These are phyloP conservation scores for Hirtodrosophila histrioides DNA, from an alignment of 2,888 invertebrate species.

Conservation along the genomic window DNA sequence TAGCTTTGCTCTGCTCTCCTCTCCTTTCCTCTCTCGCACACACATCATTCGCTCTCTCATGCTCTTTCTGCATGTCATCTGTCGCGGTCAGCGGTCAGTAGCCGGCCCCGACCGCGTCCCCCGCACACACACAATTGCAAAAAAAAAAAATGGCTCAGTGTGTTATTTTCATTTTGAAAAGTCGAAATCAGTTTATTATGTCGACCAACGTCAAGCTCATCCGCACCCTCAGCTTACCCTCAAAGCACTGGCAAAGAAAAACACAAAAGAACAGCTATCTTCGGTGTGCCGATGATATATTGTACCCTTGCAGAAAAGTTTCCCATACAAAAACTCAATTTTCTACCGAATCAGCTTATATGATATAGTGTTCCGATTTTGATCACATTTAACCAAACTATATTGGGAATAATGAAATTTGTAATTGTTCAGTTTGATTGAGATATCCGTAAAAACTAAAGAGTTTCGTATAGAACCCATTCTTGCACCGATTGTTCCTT, in stretches of 20 bases:
- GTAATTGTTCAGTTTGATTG: no score
- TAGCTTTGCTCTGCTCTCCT: constrained; percentile 17
- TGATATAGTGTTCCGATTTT: no score
- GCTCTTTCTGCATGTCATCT: constrained; percentile 74
- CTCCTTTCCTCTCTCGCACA: constrained; percentile 29
- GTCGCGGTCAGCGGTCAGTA: constrained; percentile 71
- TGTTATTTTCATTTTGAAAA: constrained; percentile 34
- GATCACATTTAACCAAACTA: no score
- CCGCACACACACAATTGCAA: constrained; percentile 16
- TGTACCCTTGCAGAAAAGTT: no score
- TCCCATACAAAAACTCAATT: no score
- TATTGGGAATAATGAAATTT: no score
- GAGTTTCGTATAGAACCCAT: no score
- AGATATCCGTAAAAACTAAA: no score
- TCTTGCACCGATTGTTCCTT: no score
- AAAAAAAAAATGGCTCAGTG: constrained; percentile 24
- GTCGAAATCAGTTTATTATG: constrained; percentile 34
- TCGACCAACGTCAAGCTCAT: constrained; percentile 6
- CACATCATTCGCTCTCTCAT: constrained; percentile 44
- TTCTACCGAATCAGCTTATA: no score
- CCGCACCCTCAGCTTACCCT: no score
- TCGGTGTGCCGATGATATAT: no score
- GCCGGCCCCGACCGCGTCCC: constrained; percentile 49
- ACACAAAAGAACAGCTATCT: neutral
- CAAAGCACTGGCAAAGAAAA: neutral